Conservation (phyloP, 2,113 vertebrate genomes). For the Heptranchias perlo region DNA sequence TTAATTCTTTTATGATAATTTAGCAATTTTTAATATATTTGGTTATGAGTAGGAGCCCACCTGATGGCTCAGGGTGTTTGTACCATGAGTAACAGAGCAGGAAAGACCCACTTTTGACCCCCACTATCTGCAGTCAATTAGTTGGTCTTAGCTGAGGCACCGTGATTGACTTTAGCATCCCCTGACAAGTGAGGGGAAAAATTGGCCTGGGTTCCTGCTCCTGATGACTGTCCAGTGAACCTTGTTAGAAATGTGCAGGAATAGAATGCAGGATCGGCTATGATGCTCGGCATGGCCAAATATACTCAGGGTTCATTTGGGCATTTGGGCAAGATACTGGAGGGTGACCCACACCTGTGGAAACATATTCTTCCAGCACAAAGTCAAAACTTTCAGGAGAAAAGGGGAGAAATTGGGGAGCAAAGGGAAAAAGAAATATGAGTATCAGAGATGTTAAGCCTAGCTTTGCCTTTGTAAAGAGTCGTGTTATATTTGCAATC, state of each 20-base stretch:
- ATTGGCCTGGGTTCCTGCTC: neutral
- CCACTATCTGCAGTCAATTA: no score
- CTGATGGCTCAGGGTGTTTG: neutral
- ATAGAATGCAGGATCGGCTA: neutral
- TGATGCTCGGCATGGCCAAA: neutral
- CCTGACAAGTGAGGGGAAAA: neutral
- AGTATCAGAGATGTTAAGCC: neutral
- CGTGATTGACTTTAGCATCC: neutral
- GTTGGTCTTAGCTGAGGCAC: neutral
- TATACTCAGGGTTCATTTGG: neutral
- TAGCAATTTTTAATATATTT: neutral
- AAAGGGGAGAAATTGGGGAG: neutral
- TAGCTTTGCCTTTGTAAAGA: neutral
- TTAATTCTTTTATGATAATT: neutral
- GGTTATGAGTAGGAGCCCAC: neutral
- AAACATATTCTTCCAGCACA: neutral
- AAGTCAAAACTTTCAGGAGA: neutral
- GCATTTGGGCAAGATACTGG: neutral
- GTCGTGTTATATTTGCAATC: neutral
- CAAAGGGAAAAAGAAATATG: neutral
- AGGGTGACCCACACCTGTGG: neutral
- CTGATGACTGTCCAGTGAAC: neutral
- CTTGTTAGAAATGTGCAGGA: neutral
- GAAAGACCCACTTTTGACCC: neutral
- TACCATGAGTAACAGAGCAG: neutral